Evolutionary conservation across 2,797 vertebrate genomes (phyloP), one percentile per base, ranked within the genome.

Genomic region (Podarcis siculus): DNA sequence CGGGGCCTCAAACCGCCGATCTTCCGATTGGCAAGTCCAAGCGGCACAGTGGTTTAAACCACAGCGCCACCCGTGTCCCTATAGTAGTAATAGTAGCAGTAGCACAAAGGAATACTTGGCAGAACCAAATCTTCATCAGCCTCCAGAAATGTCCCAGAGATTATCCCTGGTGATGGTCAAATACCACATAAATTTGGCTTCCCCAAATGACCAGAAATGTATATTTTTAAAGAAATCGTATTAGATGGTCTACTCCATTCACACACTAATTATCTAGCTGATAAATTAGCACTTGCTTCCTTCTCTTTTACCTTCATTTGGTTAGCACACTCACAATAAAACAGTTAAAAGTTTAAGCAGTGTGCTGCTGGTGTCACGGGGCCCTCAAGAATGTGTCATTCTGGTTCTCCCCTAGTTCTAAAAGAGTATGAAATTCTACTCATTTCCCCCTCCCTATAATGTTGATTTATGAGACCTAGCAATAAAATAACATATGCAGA

Each of bases 401-500:
- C 87, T 90, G 88, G 87, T 55, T 92, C 90, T 87, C 32, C 49
- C 88, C 78, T 90, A 3, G 39, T 94, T 94, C 85, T 89, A 90
- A 94, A 90, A 93, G 66, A 88, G 85, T 93, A 90, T 66, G 79
- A 92, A 95, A 94, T 93, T 90, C 89, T 80, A 92, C 83, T 85
- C 93, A 79, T 85, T 95, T 94, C 87, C 91, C 64, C 32, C 55
- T 81, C 42, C 30, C 23, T 88, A 76, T 89, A 93, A 91, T 95
- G 90, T 88, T 77, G 92, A 93, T 94, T 93, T 94, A 95, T 90
- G 92, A 93, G 71, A n/a, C 80, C 35, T 86, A 92, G 37, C 66
- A 90, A 92, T 93, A 94, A 96, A 94, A 93, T 92, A 91, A 67
- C 86, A 84, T 82, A 90, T 92, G 89, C 72, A 94, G 83, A 94